Evolutionary conservation across 1,140 invertebrate species (phyloP).

Genomic region (Physella acuta): DNA sequence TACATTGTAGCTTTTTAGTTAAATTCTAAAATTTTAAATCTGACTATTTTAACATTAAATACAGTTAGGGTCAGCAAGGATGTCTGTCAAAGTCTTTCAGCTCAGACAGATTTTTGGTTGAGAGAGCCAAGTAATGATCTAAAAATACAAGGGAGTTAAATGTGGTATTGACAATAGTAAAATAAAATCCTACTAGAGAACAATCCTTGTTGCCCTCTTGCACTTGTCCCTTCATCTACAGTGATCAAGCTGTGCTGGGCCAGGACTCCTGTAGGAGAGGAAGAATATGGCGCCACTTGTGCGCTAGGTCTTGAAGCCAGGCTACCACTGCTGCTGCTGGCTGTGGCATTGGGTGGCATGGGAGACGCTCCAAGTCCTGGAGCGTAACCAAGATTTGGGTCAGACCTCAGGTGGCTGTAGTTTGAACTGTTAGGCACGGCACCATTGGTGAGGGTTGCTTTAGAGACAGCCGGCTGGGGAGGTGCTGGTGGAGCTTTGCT

Average conservation of each 20-base stretch:
- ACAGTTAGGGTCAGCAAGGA: too few species aligned
- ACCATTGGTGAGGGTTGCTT: slow-evolving; percentile 19
- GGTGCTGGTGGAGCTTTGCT: slow-evolving; percentile 28
- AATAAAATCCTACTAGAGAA: slow-evolving; percentile 24
- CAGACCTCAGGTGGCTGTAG: not conserved
- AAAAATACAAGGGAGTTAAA: too few species aligned
- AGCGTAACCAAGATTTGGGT: not conserved
- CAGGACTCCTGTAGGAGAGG: slow-evolving; percentile 25
- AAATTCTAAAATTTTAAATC: too few species aligned
- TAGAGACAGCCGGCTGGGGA: slow-evolving; percentile 4
- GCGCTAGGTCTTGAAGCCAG: slow-evolving; percentile 43
- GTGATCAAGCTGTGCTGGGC: slow-evolving; percentile 42
- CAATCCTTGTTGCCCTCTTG: slow-evolving; percentile 30
- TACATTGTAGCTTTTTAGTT: not conserved
- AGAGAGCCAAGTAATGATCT: too few species aligned
- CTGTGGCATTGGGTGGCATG: not conserved
- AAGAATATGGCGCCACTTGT: slow-evolving; percentile 40
- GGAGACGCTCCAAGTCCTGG: slow-evolving; percentile 18
- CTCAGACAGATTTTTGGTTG: too few species aligned
- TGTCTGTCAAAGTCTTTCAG: too few species aligned
- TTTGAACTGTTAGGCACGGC: slow-evolving; percentile 12
- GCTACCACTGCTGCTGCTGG: not conserved
- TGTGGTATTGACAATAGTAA: too few species aligned
- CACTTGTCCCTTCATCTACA: slow-evolving; percentile 42
- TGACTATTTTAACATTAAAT: too few species aligned